phyloP scores from a whole-genome alignment of 2,888 invertebrate genomes.

The Oxytorus armatus region DNA sequence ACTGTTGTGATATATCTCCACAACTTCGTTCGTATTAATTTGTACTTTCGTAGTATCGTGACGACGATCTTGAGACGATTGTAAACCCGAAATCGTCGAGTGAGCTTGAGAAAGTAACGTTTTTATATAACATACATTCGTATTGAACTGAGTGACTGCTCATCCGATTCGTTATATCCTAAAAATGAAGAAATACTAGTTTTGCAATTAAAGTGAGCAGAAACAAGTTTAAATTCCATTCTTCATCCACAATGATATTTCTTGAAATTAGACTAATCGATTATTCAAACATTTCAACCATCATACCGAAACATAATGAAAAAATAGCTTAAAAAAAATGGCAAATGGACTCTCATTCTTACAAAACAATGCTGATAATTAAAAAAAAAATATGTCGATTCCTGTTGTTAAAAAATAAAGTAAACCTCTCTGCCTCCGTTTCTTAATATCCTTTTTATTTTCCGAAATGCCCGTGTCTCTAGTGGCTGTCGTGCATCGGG shows the following conservation, averaged over 20 bases:
- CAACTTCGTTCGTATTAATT: conserved; percentile 73
- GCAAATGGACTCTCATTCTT: conserved; percentile 21
- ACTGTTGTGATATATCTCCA: conserved; percentile 79
- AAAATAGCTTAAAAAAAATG: not conserved
- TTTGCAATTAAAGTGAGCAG: too few species aligned
- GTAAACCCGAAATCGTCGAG: conserved; percentile 37
- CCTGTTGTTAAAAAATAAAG: not conserved
- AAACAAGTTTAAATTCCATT: too few species aligned
- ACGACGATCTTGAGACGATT: conserved; percentile 47
- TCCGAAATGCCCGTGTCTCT: conserved; percentile 70
- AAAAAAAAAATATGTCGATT: not conserved
- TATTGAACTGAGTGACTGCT: too few species aligned
- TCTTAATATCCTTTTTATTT: conserved; percentile 57
- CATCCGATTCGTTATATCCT: too few species aligned
- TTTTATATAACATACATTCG: not conserved
- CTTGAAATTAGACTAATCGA: too few species aligned
- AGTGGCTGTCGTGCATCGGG: conserved; percentile 78
- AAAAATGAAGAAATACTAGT: too few species aligned
- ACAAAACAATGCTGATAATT: conserved; percentile 8
- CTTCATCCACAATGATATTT: too few species aligned
- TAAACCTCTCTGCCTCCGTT: conserved; percentile 57
- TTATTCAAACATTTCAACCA: not conserved
- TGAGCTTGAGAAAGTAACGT: conserved; percentile 45
- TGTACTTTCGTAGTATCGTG: conserved; percentile 51
- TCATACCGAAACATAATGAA: too few species aligned